A percentile compares a stretch with the other conserved stretches of the same genome.
phyloP scores from a whole-genome alignment of 2,888 invertebrate species.

The Disparrhopalites patrizii region DNA sequence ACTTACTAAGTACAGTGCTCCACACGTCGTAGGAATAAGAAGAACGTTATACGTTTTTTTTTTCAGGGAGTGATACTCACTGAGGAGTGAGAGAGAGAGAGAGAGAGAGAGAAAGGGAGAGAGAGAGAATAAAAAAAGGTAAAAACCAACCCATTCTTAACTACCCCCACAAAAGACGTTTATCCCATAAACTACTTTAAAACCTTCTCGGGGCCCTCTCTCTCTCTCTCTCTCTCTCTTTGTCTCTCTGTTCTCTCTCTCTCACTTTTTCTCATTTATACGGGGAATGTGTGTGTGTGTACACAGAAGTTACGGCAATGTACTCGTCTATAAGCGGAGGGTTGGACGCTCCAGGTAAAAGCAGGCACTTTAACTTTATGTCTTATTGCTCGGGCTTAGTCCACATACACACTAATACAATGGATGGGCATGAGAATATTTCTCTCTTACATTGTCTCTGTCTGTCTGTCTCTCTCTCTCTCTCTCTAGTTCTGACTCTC shows the following conservation, averaged over 20 bases:
- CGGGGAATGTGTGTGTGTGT: constrained; percentile 1
- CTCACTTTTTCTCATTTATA: not conserved
- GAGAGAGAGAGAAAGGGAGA: constrained; percentile 5
- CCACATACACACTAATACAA: constrained; percentile 3
- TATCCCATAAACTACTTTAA: constrained; percentile 25
- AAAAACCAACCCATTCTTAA: constrained; percentile 11
- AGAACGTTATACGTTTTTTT: too few species aligned
- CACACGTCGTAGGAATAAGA: too few species aligned
- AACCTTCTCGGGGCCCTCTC: too few species aligned
- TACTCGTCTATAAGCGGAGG: not conserved
- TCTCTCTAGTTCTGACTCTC: too few species aligned
- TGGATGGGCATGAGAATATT: too few species aligned
- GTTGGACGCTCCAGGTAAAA: constrained; percentile 23
- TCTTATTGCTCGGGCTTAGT: constrained; percentile 13
- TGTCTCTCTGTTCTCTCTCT: too few species aligned
- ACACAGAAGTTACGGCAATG: constrained; percentile 9
- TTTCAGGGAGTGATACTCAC: not conserved
- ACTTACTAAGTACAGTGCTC: too few species aligned
- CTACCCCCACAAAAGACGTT: constrained; percentile 23
- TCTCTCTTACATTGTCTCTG: too few species aligned
- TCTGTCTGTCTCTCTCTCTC: too few species aligned
- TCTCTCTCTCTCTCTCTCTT: too few species aligned
- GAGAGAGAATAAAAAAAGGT: constrained; percentile 5
- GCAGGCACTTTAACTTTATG: constrained; percentile 16
- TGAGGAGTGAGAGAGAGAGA: not conserved